Base-by-base conservation (phyloP, 2,797 vertebrate species). In the Anguilla pacifica region DNA sequence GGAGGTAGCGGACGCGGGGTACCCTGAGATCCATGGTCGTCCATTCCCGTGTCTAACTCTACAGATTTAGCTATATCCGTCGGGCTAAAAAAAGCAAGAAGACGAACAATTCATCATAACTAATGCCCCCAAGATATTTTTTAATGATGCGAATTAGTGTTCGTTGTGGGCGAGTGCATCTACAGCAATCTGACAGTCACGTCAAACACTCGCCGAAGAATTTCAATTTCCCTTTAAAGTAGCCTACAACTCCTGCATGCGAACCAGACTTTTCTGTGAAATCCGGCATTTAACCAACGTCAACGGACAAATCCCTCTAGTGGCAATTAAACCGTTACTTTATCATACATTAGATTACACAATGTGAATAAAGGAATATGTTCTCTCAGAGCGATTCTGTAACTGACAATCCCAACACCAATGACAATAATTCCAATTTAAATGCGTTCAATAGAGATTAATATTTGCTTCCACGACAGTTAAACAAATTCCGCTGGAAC, bases 41-140 rank as follows among this genome's bases (percentile, higher is more conserved):
- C 96, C 96, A 96, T 96, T 90, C 93, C 95, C 88, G 79, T 87
- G 46, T 79, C 74, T 6, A 94, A 91, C 91, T 91, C 93, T 92
- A 94, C 85, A 31, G 92, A 91, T 90, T 93, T 94, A 86, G 92
- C 89, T 88, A 90, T 93, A 92, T 92, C 93, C 91, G 88, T 91
- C 86, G 91, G 91, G 91, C 94, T 95, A 55, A 61, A 86, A 90
- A 90, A 93, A 89, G 93, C 85, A 94, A 88, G 91, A 91, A 94
- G 89, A 91, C 87, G 85, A 51, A 92, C 88, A 94, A 25, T 90
- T 92, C 61, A 46, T 86, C 57, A 85, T 90, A 93, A 70, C 67
- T 93, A 77, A 89, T 90, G 6, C 81, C 64, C 15, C 9, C 9
- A 72, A 83, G 43, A 72, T 22, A 67, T 17, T 61, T 51, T 74